Base-by-base conservation (phyloP, 1,140 invertebrate species). In the Hylyphantes graminicola region DNA sequence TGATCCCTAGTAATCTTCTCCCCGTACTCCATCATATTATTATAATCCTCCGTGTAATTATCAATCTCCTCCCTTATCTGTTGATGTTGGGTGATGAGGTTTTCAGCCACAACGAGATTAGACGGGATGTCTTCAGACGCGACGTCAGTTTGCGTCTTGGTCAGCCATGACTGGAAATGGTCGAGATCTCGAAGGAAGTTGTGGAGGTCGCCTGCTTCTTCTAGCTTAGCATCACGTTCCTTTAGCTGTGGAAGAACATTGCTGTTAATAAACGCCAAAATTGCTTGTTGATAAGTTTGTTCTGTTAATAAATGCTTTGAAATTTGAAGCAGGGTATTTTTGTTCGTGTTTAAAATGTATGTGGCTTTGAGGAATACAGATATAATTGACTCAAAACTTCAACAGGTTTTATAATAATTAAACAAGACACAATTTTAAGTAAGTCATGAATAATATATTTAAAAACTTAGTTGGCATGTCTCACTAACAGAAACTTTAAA, bases 1-100 rank as follows among this genome's bases (percentile, higher is more conserved):
- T 93, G 92, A 85, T 90, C 96, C 79, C 94, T 94, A 65, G 96
- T 98, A 73, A 98, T 93, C 88, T 95, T 93, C 88, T 99, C 97
- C 72, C 98, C 98, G 89, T 99, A 99, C 87, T 98, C 97, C 95
- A 99, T 99, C 97, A 99, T 99, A 91, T 97, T 97, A 86, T 94
- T 94, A 89, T 98, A 99, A 89, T 99, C 98, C 87, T 98, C 96
- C 63, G 94, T 97, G 89, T 99, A 99, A 88, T 98, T 98, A 89
- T 99, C 97, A 87, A 99, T 99, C 90, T 99, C 98, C 89, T 99
- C 98, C 88, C 96, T 94, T 86, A 99, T 98, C 85, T 96, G 96
- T 90, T 98, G 96, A 91, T 99, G 98, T 86, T 92, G 97, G 74
- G 95, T 97, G 0, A 99, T 91, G 3, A 99, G 91, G 89, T 97